phyloP scores from a whole-genome alignment of 2,888 invertebrate genomes.

The Tolmerus cingulatus region DNA sequence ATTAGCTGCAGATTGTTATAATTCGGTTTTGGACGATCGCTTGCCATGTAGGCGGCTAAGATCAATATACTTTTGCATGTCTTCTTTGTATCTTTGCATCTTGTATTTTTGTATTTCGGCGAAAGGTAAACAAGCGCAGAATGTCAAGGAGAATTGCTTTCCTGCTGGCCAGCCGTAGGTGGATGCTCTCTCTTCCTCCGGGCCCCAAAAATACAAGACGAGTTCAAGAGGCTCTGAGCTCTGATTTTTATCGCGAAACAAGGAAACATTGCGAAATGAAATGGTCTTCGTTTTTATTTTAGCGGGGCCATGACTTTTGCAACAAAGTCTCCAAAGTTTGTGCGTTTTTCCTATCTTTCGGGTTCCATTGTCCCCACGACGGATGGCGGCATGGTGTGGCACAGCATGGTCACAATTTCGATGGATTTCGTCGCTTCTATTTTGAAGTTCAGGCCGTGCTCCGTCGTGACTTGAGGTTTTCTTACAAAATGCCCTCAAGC shows the following conservation, averaged over 20 bases:
- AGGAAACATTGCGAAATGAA: background rate
- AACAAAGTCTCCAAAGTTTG: background rate
- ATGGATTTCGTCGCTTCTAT: background rate
- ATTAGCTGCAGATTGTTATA: background rate
- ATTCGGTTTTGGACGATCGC: background rate
- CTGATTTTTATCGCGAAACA: background rate
- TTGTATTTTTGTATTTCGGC: background rate
- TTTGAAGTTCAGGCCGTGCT: slow-evolving; percentile 5
- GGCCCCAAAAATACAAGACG: background rate
- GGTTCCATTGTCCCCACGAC: background rate
- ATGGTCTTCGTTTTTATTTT: background rate
- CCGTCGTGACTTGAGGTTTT: background rate
- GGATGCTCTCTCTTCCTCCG: background rate
- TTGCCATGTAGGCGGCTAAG: background rate
- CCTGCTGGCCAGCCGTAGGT: background rate
- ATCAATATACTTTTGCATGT: background rate
- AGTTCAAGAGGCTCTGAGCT: background rate
- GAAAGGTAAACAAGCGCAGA: slow-evolving; percentile 22
- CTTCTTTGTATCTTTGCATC: background rate
- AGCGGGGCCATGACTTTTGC: background rate
- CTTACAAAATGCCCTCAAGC: background rate
- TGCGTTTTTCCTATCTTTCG: background rate
- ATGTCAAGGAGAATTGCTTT: slow-evolving; percentile 30
- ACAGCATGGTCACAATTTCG: background rate
- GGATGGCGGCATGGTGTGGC: background rate